Percentiles rank a stretch among this genome's conserved stretches.
Conservation (phyloP, 2,113 vertebrate species). For the Seriola rivoliana region DNA sequence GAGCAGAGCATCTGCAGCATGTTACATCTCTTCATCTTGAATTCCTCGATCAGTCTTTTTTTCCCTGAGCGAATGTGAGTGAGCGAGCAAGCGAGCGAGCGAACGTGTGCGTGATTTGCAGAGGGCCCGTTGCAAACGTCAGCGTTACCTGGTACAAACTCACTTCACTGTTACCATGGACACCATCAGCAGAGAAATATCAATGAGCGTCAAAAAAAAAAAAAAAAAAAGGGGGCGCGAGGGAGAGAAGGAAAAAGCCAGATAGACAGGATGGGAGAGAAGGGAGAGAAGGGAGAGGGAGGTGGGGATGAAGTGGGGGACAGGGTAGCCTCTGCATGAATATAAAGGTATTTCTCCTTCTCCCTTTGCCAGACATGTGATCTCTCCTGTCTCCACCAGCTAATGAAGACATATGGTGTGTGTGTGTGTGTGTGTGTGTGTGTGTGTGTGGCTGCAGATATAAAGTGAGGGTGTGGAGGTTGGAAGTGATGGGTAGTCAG, state of each 20-base stretch:
- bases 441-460: conserved; percentile 10
- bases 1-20: conserved; percentile 1
- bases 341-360: conserved; percentile 67
- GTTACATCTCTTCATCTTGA: neutral
- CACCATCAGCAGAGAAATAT: conserved; percentile 74
- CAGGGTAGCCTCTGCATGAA: conserved; percentile 49
- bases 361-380: conserved; percentile 65
- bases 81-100: too few relatives aligned
- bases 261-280: conserved; percentile 33
- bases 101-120: conserved; percentile 13
- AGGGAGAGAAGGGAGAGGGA: conserved; percentile 22
- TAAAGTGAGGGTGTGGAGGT: conserved; percentile 28
- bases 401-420: conserved; percentile 81
- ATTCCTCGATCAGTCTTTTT: neutral
- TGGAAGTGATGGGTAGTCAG: neutral
- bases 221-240: conserved; percentile 1
- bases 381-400: conserved; percentile 58
- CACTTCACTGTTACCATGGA: conserved; percentile 77
- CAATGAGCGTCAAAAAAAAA: conserved; percentile 65
- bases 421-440: conserved; percentile 30
- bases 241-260: conserved; percentile 28
- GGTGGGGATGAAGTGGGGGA: conserved; percentile 42
- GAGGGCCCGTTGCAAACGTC: conserved; percentile 61
- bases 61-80: neutral
- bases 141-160: conserved; percentile 73